Percentiles rank a stretch among this genome's conserved stretches.
phyloP scores from a whole-genome alignment of 2,797 vertebrate genomes.

The Threskiornis aethiopicus region DNA sequence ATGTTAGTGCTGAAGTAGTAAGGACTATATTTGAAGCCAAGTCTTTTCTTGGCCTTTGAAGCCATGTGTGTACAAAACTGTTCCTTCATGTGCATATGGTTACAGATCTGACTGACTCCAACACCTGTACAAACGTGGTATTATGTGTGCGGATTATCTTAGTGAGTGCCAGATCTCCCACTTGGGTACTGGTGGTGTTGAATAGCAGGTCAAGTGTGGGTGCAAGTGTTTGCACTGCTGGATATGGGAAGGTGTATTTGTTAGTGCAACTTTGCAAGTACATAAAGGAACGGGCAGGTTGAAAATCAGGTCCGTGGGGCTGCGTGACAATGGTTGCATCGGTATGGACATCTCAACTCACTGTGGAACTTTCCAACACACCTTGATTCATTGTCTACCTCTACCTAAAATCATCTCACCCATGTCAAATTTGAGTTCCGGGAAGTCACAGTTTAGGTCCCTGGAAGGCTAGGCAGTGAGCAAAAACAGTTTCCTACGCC shows the following conservation, averaged over 20 bases:
- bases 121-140: conserved; percentile 8
- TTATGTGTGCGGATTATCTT: not conserved
- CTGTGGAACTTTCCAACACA: not conserved
- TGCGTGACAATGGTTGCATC: not conserved
- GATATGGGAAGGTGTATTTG: not conserved
- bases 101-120: not conserved
- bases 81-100: not conserved
- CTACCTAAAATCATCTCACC: not conserved
- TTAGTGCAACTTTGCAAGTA: not conserved
- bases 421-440: not conserved
- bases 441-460: not conserved
- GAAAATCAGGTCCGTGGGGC: not conserved
- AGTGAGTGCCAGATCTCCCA: not conserved
- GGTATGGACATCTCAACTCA: not conserved
- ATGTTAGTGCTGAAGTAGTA: not conserved
- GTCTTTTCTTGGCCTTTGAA: conserved; percentile 26
- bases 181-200: not conserved
- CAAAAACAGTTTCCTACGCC: not conserved
- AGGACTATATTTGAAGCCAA: not conserved
- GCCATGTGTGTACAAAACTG: conserved; percentile 13
- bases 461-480: not conserved
- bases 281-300: not conserved
- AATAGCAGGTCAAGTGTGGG: not conserved
- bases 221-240: not conserved
- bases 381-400: not conserved